These are phyloP conservation scores for Eidolon dupreanum DNA, from an alignment of 2,797 vertebrate genomes.

Conservation along the genomic window DNA sequence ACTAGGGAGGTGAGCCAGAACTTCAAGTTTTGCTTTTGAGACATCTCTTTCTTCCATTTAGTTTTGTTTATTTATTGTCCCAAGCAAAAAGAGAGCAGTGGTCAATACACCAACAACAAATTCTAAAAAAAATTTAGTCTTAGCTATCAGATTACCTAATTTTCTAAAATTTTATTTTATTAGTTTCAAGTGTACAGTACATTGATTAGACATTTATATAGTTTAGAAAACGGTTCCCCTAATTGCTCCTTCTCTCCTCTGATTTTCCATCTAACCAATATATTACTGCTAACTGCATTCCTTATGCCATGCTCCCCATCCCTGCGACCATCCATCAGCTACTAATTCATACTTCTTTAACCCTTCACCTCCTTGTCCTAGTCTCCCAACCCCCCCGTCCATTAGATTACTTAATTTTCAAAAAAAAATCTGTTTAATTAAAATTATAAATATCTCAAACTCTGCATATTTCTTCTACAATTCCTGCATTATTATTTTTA, in stretches of 20 bases:
- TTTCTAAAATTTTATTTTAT: neutral
- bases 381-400: too few species aligned
- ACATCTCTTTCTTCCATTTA: neutral
- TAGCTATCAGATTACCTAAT: neutral
- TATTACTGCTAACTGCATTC: too few species aligned
- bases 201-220: too few species aligned
- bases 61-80: neutral
- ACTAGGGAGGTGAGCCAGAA: neutral
- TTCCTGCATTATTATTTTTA: neutral
- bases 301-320: too few species aligned
- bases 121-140: conserved; percentile 3
- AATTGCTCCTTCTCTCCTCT: too few species aligned
- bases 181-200: too few species aligned
- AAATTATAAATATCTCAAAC: neutral
- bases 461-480: neutral
- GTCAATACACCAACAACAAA: neutral
- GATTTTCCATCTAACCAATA: too few species aligned
- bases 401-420: neutral
- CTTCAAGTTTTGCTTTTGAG: neutral
- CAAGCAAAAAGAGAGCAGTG: neutral
- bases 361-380: too few species aligned
- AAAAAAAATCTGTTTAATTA: neutral
- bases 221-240: too few species aligned
- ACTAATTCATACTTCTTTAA: too few species aligned
- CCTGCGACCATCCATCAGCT: too few species aligned